Conservation (phyloP, 2,797 vertebrate species). For the Ispidina lecontei region DNA sequence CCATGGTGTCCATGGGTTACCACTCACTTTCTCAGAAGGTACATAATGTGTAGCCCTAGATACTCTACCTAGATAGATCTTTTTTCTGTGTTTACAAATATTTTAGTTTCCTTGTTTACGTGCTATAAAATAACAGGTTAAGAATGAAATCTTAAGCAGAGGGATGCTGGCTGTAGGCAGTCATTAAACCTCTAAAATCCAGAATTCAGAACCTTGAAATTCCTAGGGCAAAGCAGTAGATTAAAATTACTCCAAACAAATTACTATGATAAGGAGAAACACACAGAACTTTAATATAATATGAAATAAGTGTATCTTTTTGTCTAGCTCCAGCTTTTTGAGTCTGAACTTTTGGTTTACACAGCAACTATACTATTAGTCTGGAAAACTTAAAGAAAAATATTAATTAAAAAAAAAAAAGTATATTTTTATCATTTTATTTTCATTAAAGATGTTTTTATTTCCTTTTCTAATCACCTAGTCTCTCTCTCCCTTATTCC, state of each 20-base stretch:
- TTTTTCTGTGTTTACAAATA: background rate
- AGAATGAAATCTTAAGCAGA: background rate
- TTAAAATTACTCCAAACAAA: background rate
- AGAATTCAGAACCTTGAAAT: background rate
- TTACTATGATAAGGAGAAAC: background rate
- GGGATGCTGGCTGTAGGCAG: background rate
- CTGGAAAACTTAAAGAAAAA: background rate
- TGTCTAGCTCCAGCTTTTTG: background rate
- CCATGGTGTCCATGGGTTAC: no score
- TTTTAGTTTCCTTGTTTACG: background rate
- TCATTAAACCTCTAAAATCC: background rate
- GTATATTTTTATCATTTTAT: no score
- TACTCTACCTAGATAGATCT: background rate
- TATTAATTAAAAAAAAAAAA: no score
- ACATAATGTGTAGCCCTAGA: fast-evolving
- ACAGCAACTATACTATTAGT: background rate
- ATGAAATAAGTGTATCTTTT: background rate
- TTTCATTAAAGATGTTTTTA: no score
- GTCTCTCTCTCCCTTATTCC: no score
- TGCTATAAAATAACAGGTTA: background rate
- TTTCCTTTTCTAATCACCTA: no score
- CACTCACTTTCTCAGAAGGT: background rate
- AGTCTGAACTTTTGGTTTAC: background rate
- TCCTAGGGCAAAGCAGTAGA: background rate
- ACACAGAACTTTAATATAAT: background rate